phyloP scores from a whole-genome alignment of 2,113 vertebrate species.

The Percopsis transmontana region DNA sequence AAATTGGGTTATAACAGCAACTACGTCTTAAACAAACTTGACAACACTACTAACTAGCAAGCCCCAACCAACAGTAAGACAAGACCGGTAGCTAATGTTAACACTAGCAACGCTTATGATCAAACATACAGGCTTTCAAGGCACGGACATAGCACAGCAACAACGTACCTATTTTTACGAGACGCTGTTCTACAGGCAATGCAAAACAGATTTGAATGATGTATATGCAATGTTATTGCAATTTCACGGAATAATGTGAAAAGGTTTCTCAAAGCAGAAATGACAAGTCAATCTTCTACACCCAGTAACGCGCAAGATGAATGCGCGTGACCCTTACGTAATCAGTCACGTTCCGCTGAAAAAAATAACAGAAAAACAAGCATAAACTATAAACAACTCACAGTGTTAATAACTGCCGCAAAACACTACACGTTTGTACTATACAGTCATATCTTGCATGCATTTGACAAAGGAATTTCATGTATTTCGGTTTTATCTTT shows the following conservation, averaged over 20 bases:
- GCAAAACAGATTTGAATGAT: background rate
- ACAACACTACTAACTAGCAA: background rate
- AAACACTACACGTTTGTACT: too few species aligned
- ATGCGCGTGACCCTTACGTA: conserved; percentile 43
- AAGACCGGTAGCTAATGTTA: background rate
- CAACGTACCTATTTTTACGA: conserved; percentile 32
- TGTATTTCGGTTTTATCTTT: too few species aligned
- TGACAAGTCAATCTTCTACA: background rate
- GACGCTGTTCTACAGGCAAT: conserved; percentile 8
- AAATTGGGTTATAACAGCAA: background rate
- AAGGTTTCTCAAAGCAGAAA: background rate
- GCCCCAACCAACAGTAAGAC: background rate
- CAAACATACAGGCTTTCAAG: background rate
- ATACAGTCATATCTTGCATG: too few species aligned
- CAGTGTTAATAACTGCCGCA: background rate
- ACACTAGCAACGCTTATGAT: background rate
- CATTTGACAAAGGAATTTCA: too few species aligned
- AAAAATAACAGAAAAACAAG: conserved; percentile 12
- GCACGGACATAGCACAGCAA: background rate
- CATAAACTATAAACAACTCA: conserved; percentile 2
- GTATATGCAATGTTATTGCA: background rate
- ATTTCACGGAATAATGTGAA: background rate
- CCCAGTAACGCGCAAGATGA: background rate
- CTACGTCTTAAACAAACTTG: background rate
- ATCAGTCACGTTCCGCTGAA: conserved; percentile 44